A percentile compares a stretch with the other conserved stretches of the same genome.
Evolutionary conservation across 2,888 invertebrate species (phyloP).

Genomic region (Homarus gammarus): DNA sequence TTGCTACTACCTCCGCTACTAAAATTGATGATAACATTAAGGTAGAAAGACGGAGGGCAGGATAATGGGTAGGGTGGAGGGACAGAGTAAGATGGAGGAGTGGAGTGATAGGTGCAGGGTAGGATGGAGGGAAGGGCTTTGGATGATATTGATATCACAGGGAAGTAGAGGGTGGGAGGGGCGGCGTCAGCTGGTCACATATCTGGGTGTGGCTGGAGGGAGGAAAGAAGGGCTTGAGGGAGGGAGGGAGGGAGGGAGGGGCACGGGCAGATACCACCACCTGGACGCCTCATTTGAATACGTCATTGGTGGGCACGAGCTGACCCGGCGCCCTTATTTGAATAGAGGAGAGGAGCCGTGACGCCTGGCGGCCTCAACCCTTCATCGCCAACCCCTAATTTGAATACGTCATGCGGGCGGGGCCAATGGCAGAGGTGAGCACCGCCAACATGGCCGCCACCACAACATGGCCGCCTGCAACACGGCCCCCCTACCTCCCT

Average conservation of each 20-base stretch:
- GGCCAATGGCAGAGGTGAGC: conserved; percentile 3
- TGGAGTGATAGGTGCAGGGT: too few species aligned
- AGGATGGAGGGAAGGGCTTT: too few species aligned
- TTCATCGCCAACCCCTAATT: conserved; percentile 18
- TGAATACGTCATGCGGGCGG: conserved; percentile 21
- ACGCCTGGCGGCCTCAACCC: conserved; percentile 24
- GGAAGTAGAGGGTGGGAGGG: neutral
- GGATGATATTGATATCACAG: too few species aligned
- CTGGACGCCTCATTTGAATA: conserved; percentile 32
- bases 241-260: neutral
- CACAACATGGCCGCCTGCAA: conserved; percentile 24
- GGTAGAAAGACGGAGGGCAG: too few species aligned
- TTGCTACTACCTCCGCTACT: too few species aligned
- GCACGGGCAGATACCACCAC: neutral
- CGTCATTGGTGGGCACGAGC: conserved; percentile 22
- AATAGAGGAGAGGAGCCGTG: conserved; percentile 15
- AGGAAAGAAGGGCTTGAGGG: neutral
- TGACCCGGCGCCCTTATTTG: conserved; percentile 4
- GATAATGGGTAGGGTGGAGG: too few species aligned
- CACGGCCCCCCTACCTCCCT: neutral
- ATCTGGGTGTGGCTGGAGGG: neutral
- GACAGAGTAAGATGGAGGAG: too few species aligned
- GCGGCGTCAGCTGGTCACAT: neutral
- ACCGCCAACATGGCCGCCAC: neutral
- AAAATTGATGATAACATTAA: too few species aligned